phyloP scores from a whole-genome alignment of 2,113 vertebrate species.

The Corydoras sp. region DNA sequence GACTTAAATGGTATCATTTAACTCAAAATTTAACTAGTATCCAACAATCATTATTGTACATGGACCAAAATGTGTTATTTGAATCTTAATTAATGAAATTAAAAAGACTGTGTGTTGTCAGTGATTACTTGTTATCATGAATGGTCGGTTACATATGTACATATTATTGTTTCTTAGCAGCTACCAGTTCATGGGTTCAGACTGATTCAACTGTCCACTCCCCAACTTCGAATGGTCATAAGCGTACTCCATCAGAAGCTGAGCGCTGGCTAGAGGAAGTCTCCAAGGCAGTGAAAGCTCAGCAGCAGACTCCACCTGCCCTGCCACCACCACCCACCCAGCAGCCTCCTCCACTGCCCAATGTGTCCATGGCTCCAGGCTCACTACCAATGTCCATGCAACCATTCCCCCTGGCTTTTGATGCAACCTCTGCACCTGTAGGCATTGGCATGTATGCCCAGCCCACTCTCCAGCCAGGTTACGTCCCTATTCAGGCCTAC shows the following conservation, averaged over 20 bases:
- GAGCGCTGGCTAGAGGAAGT: slow-evolving; percentile 89
- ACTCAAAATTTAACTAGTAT: too few species aligned
- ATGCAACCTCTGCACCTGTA: slow-evolving; percentile 62
- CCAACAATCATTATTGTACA: too few species aligned
- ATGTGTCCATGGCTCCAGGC: slow-evolving; percentile 51
- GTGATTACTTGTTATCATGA: not conserved
- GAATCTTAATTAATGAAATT: too few species aligned
- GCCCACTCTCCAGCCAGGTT: slow-evolving; percentile 72
- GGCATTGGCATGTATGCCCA: slow-evolving; percentile 68
- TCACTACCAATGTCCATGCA: slow-evolving; percentile 70
- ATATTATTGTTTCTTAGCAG: slow-evolving; percentile 33
- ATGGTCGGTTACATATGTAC: not conserved
- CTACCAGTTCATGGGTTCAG: slow-evolving; percentile 59
- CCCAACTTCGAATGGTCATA: slow-evolving; percentile 71
- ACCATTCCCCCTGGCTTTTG: slow-evolving; percentile 70
- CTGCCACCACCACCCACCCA: slow-evolving; percentile 54
- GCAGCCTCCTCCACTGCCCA: slow-evolving; percentile 47
- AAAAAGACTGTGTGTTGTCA: too few species aligned
- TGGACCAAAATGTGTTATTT: too few species aligned
- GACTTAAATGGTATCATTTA: too few species aligned
- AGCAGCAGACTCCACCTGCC: slow-evolving; percentile 64
- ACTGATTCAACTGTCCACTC: slow-evolving; percentile 54
- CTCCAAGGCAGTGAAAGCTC: slow-evolving; percentile 74
- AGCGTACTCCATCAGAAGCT: slow-evolving; percentile 82
- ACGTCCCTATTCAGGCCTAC: slow-evolving; percentile 73